Evolutionary conservation across 2,113 vertebrate genomes (phyloP).

Genomic region (Perccottus glenii): DNA sequence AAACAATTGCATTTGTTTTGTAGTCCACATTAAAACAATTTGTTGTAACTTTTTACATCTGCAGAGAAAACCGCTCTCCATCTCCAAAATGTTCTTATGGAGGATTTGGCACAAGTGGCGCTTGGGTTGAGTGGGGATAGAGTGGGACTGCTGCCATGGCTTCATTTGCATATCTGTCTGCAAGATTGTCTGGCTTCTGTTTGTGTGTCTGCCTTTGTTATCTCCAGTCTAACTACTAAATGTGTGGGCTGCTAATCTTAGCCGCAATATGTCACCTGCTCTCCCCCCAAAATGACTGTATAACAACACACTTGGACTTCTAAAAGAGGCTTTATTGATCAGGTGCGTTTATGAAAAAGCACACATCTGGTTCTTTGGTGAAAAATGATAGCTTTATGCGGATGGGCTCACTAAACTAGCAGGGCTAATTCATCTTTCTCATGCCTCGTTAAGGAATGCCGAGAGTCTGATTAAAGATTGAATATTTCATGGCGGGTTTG

Average conservation of each 20-base stretch:
- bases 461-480: constrained; percentile 73
- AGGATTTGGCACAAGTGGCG: constrained; percentile 4
- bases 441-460: constrained; percentile 71
- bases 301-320: constrained; percentile 7
- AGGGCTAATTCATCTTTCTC: constrained; percentile 71
- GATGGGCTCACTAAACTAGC: constrained; percentile 56
- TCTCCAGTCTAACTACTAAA: neutral
- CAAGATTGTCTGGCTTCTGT: constrained; percentile 3
- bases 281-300: constrained; percentile 18
- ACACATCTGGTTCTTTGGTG: constrained; percentile 12
- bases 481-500: constrained; percentile 73
- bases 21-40: neutral
- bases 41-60: neutral
- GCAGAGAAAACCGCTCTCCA: neutral
- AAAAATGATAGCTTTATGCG: constrained; percentile 44
- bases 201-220: neutral
- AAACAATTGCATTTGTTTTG: neutral
- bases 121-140: constrained; percentile 2
- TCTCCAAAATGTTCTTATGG: constrained; percentile 8
- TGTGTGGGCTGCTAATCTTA: constrained; percentile 32
- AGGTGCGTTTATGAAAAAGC: constrained; percentile 3
- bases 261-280: constrained; percentile 11
- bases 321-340: constrained; percentile 8
- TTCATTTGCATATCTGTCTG: constrained; percentile 23
- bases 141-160: constrained; percentile 6